Percentiles rank a stretch among this genome's conserved stretches.
phyloP scores from a whole-genome alignment of 2,113 vertebrate genomes.

The Macheiramphus alcinus region DNA sequence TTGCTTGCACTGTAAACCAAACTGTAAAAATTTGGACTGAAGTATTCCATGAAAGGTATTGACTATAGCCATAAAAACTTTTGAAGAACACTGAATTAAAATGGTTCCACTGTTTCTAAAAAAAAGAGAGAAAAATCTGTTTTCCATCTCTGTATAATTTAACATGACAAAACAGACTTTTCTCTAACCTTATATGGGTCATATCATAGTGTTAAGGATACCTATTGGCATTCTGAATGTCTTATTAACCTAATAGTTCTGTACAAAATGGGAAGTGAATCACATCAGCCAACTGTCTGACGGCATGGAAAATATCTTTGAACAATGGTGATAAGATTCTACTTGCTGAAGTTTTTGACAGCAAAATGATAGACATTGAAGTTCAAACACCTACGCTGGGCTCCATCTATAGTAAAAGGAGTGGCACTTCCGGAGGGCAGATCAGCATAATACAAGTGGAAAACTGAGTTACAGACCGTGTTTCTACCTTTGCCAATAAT shows the following conservation, averaged over 20 bases:
- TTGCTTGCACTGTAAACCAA: neutral
- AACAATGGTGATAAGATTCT: neutral
- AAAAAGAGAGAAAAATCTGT: neutral
- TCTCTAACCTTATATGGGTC: neutral
- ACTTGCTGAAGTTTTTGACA: neutral
- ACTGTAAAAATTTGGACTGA: neutral
- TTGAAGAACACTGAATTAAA: neutral
- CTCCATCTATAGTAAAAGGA: neutral
- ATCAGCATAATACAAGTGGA: neutral
- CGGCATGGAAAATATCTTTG: neutral
- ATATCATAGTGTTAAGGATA: neutral
- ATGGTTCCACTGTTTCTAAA: neutral
- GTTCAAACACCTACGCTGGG: rapidly evolving
- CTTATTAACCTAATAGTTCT: neutral
- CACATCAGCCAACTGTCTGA: neutral
- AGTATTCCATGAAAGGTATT: neutral
- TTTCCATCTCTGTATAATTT: neutral
- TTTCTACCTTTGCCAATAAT: neutral
- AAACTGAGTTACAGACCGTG: neutral
- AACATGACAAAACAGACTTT: neutral
- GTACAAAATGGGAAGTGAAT: neutral
- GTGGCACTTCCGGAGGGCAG: neutral
- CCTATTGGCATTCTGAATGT: neutral
- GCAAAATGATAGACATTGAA: neutral
- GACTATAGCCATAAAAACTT: neutral